These are phyloP conservation scores for Oscheius onirici DNA, from an alignment of 2,888 invertebrate species.

Conservation along the genomic window DNA sequence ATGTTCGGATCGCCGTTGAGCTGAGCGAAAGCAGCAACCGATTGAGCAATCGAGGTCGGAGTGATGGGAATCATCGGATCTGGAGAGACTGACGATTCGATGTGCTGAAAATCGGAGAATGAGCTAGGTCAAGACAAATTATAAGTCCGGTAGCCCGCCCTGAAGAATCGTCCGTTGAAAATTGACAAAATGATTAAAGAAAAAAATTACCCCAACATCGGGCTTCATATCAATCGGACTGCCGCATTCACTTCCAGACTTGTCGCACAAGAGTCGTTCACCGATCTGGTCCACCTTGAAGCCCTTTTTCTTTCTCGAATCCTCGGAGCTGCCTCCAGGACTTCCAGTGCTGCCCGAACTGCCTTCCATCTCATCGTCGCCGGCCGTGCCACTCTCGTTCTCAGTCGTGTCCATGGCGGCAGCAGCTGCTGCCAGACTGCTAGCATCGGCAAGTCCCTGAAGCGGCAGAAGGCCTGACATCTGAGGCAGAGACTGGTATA, in stretches of 20 bases:
- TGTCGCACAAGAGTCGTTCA: slow-evolving; percentile 44
- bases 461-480: slow-evolving; percentile 37
- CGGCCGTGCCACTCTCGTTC: slow-evolving; percentile 30
- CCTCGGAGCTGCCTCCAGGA: slow-evolving; percentile 46
- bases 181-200: no score
- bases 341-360: slow-evolving; percentile 44
- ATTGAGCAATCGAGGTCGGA: slow-evolving; percentile 37
- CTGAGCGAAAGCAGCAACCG: slow-evolving; percentile 25
- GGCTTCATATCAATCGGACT: slow-evolving; percentile 44
- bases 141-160: no score
- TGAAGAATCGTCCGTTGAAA: no score
- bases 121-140: no score
- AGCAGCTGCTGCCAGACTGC: neutral
- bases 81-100: slow-evolving; percentile 44
- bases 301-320: slow-evolving; percentile 83
- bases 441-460: slow-evolving; percentile 3
- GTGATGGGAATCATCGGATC: slow-evolving; percentile 33
- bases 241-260: slow-evolving; percentile 41
- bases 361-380: slow-evolving; percentile 48
- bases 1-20: slow-evolving; percentile 10
- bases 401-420: slow-evolving; percentile 38
- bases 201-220: slow-evolving; percentile 42
- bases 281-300: slow-evolving; percentile 80
- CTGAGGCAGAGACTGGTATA: slow-evolving; percentile 34
- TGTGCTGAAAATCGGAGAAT: slow-evolving; percentile 25